Conservation (phyloP, 1,140 invertebrate genomes). For the Bactericera cockerelli region DNA sequence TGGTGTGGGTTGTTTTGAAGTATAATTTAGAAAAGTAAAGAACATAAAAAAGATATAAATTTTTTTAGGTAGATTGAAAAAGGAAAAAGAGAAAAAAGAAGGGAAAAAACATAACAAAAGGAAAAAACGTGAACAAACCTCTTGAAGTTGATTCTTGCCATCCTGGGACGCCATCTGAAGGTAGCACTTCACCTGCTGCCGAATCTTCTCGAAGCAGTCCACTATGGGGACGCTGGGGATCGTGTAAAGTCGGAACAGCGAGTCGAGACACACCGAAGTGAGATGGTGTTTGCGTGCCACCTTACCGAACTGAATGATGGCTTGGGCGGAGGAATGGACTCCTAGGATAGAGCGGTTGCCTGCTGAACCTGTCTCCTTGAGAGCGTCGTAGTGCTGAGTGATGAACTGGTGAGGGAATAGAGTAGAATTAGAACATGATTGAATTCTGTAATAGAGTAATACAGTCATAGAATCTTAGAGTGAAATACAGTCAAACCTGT, state of each 20-base stretch:
- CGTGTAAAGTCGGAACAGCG: conserved; percentile 81
- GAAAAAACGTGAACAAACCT: too few relatives aligned
- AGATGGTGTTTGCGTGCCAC: conserved; percentile 90
- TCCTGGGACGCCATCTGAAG: conserved; percentile 75
- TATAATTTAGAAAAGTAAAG: too few relatives aligned
- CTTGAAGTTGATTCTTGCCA: conserved; percentile 77
- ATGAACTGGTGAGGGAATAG: too few relatives aligned
- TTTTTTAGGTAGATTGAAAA: too few relatives aligned
- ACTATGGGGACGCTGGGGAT: conserved; percentile 90
- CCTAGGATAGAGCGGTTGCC: conserved; percentile 55
- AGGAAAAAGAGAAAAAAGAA: too few relatives aligned
- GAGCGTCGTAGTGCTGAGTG: conserved; percentile 34
- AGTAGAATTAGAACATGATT: too few relatives aligned
- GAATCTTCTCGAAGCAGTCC: conserved; percentile 90
- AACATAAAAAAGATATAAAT: too few relatives aligned
- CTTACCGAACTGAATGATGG: conserved; percentile 94
- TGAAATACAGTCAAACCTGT: too few relatives aligned
- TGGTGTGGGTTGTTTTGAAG: too few relatives aligned
- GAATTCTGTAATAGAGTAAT: too few relatives aligned
- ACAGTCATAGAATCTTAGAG: too few relatives aligned
- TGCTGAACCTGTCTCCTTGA: conserved; percentile 15
- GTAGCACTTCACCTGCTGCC: conserved; percentile 94
- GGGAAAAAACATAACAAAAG: too few relatives aligned
- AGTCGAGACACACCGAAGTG: conserved; percentile 78
- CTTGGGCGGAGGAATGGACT: conserved; percentile 76